A percentile compares a stretch with the other conserved stretches of the same genome.
These are phyloP conservation scores for Saccopteryx bilineata DNA, from an alignment of 2,113 vertebrate species.

Conservation along the genomic window DNA sequence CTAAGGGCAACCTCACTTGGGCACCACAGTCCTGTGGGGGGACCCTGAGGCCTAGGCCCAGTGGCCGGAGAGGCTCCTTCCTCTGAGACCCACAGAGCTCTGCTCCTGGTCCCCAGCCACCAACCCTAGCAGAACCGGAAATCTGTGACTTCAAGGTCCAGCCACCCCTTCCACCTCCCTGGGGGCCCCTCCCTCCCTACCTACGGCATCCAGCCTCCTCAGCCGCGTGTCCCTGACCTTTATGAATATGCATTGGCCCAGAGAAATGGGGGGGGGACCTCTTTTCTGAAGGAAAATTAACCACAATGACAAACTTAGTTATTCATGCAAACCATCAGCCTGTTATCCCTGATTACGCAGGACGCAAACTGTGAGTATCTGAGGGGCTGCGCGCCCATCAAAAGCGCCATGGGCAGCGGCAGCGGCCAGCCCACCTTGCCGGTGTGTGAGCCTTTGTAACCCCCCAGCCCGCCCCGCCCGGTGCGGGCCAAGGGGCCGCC, in stretches of 20 bases:
- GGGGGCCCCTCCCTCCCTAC: accelerated
- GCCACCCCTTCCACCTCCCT: neutral
- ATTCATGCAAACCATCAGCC: constrained; percentile 89
- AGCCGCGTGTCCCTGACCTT: constrained; percentile 83
- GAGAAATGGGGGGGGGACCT: constrained; percentile 82
- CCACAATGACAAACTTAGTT: constrained; percentile 88
- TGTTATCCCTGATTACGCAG: constrained; percentile 88
- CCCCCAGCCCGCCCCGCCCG: neutral
- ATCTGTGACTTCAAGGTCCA: neutral
- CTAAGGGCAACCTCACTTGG: neutral
- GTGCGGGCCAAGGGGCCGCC: constrained; percentile 70
- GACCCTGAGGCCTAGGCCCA: neutral
- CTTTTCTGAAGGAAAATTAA: constrained; percentile 88
- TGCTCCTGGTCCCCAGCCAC: neutral
- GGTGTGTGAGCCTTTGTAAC: constrained; percentile 74
- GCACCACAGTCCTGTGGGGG: neutral
- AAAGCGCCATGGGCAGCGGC: constrained; percentile 82
- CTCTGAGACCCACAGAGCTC: neutral
- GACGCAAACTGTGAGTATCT: constrained; percentile 85
- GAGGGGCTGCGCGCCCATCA: constrained; percentile 87
- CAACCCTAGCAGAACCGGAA: neutral
- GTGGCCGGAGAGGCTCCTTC: neutral
- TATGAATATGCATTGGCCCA: constrained; percentile 87
- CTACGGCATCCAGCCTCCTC: neutral
- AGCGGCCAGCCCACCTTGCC: constrained; percentile 81